A percentile compares a stretch with the other conserved stretches of the same genome.
Conservation (phyloP, 2,797 vertebrate species). For the Sternotherus odoratus region DNA sequence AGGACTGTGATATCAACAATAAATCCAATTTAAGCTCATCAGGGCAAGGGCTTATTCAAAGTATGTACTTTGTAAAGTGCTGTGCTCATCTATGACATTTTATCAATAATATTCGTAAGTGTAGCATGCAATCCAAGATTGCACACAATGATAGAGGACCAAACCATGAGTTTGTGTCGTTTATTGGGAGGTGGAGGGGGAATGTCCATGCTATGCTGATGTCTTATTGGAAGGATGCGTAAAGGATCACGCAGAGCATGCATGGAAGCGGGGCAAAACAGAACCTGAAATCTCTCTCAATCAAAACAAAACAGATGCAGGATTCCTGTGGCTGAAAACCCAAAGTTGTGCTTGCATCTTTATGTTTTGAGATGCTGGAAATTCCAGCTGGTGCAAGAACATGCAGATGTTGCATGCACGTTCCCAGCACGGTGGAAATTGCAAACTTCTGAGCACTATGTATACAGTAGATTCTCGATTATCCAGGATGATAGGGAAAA, state of each 20-base stretch:
- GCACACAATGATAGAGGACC: background rate
- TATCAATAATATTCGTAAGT: background rate
- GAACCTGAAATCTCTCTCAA: background rate
- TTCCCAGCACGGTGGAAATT: background rate
- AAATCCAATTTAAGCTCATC: background rate
- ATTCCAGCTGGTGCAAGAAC: background rate
- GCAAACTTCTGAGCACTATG: background rate
- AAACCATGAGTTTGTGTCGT: background rate
- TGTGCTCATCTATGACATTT: background rate
- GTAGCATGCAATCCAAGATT: background rate
- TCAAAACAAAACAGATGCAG: background rate
- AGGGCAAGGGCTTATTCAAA: background rate
- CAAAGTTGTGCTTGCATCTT: background rate
- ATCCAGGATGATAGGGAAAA: no score
- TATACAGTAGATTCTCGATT: no score
- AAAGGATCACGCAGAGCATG: background rate
- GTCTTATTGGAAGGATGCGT: background rate
- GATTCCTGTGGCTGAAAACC: background rate
- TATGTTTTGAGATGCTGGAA: background rate
- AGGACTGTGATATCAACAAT: constrained; percentile 2
- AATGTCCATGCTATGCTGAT: accelerated
- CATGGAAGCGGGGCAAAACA: background rate
- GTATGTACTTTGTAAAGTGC: constrained; percentile 23
- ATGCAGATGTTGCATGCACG: background rate
- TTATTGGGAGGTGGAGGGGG: accelerated